These are phyloP conservation scores for Atethmia centrago DNA, from an alignment of 2,888 invertebrate species.

Conservation along the genomic window DNA sequence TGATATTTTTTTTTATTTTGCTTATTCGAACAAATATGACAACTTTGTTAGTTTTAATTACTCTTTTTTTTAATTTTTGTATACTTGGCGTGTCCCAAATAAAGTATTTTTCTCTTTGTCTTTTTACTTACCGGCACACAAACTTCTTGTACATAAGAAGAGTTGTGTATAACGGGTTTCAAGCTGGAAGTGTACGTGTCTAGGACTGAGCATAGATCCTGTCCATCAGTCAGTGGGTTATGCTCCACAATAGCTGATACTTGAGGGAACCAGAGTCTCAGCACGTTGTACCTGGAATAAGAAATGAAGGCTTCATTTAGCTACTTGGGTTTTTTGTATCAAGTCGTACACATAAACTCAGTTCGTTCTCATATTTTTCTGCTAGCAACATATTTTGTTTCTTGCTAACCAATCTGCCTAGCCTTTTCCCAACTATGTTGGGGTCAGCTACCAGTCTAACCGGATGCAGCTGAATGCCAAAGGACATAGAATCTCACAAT, in stretches of 20 bases:
- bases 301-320: background rate
- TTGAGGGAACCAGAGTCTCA: slow-evolving; percentile 86
- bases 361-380: background rate
- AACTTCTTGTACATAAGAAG: slow-evolving; percentile 60
- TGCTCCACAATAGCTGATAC: slow-evolving; percentile 85
- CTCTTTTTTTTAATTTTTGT: too few relatives aligned
- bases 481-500: background rate
- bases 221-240: slow-evolving; percentile 70
- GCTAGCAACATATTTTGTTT: background rate
- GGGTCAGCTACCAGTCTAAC: too few relatives aligned
- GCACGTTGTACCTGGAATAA: slow-evolving; percentile 80
- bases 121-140: slow-evolving; percentile 83
- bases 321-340: background rate
- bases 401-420: too few relatives aligned
- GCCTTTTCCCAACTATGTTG: too few relatives aligned
- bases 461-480: background rate
- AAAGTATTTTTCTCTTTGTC: too few relatives aligned
- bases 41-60: too few relatives aligned
- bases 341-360: background rate
- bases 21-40: too few relatives aligned
- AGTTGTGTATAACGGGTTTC: slow-evolving; percentile 61
- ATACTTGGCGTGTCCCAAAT: too few relatives aligned
- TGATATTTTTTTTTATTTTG: too few relatives aligned
- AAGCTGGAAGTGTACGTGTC: slow-evolving; percentile 80
- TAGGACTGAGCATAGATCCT: slow-evolving; percentile 81